Evolutionary conservation across 1,140 invertebrate species (phyloP).

Genomic region (Dinothrombium tinctorium): DNA sequence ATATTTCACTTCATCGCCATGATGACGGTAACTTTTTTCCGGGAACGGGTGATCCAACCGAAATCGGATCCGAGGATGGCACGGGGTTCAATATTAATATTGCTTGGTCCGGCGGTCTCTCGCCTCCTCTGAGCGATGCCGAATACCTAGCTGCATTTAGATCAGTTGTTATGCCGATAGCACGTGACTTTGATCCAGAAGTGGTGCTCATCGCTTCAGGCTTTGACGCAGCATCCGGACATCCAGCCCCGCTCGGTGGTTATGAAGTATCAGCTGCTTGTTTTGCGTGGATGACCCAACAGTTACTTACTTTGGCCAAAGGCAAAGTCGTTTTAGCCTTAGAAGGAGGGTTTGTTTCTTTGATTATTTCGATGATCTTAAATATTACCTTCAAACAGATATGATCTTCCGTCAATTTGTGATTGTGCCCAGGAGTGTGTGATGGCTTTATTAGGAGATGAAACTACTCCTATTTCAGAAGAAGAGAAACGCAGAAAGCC

Average conservation of each 20-base stretch:
- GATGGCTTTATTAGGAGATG: constrained; percentile 62
- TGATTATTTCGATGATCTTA: neutral
- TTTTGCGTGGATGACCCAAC: constrained; percentile 88
- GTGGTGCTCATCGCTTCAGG: constrained; percentile 87
- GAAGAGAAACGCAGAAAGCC: constrained; percentile 51
- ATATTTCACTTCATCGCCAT: constrained; percentile 92
- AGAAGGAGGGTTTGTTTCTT: constrained; percentile 17
- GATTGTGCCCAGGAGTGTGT: constrained; percentile 94
- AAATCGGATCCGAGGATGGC: constrained; percentile 59
- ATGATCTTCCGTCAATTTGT: constrained; percentile 83
- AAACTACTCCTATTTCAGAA: constrained; percentile 42
- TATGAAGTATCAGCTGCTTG: constrained; percentile 77
- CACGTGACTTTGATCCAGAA: constrained; percentile 75
- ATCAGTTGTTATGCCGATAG: constrained; percentile 68
- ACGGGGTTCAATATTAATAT: constrained; percentile 85
- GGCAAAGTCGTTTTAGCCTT: constrained; percentile 42
- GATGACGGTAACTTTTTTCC: constrained; percentile 99
- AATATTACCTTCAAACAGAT: constrained; percentile 31
- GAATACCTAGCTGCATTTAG: constrained; percentile 95
- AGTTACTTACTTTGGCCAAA: constrained; percentile 64
- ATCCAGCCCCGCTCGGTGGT: constrained; percentile 76
- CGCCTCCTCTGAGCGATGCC: constrained; percentile 70
- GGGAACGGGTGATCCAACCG: constrained; percentile 70
- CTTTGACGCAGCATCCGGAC: constrained; percentile 88
- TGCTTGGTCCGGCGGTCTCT: constrained; percentile 71